Base-by-base conservation (phyloP, 92 coral and sea anemone species). In the Blastomussa wellsi region DNA sequence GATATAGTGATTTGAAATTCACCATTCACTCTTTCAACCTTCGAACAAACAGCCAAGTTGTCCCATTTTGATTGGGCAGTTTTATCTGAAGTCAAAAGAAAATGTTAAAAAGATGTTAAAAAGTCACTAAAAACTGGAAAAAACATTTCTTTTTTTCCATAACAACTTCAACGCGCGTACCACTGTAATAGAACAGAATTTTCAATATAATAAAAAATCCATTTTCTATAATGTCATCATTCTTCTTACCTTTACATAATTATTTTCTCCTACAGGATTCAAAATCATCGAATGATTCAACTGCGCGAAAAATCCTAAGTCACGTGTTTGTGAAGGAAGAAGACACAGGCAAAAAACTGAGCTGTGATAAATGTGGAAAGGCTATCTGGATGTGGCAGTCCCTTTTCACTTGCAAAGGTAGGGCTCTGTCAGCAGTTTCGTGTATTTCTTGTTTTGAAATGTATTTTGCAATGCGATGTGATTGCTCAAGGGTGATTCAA, bases 371-470 rank as follows among this genome's bases (percentile, higher is more conserved):
- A 79, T 97, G 99, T 83, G 99, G 99, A 29, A 97, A 92, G 55
- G 71, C 84, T 48, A 90, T 97, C 44, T 97, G 99, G 99, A 88
- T 97, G 90, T 97, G 99, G 99, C 97, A 93, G 64, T 88, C 97
- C 17, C 90, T 94, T 60, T 94, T 91, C 71, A 90, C 93, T 38
- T 97, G 99, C 83, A 87, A 86, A 64, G 95, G 99, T 97, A 88
- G 22, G n/a, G n/a, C n/a, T n/a, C n/a, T n/a, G n/a, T 71, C 20
- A 12, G 9, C 31, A 29, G 9, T 70, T 70, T 70, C n/a, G 10
- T 20, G 37, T 68, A 11, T 26, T 65, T 65, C 12, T 33, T 35
- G n/a, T 35, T 33, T 70, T 19, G 48, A 35, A 1, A 62, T 17
- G 24, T 20, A 35, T 28, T 28, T 8, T 26, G 16, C 68, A 29